Conservation (phyloP, 64 coral and sea anemone genomes). For the Montipora foliosa region DNA sequence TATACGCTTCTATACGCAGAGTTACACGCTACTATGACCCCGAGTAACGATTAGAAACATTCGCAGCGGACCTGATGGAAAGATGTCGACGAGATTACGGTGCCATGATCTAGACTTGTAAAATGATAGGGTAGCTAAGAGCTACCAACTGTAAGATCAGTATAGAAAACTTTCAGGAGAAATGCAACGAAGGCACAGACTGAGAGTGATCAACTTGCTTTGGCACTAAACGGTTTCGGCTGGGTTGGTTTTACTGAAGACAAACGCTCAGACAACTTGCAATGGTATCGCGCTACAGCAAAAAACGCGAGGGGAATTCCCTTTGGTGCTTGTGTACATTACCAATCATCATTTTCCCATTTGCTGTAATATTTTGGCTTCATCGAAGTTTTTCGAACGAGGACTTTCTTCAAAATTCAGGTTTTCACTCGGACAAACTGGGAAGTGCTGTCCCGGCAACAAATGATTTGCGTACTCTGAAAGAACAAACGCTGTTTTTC, state of each 20-base stretch:
- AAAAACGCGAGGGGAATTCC: constrained; percentile 5
- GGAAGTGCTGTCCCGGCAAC: too few species aligned
- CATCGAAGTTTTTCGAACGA: constrained; percentile 38
- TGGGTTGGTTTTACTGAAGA: neutral
- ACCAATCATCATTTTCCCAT: constrained; percentile 8
- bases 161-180: neutral
- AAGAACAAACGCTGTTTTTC: constrained; percentile 46
- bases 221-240: neutral
- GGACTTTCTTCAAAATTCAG: constrained; percentile 24
- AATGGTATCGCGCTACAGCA: constrained; percentile 28
- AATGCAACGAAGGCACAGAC: neutral
- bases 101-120: neutral
- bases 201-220: neutral
- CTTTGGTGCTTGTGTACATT: constrained; percentile 22
- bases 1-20: neutral
- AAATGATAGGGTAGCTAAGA: neutral
- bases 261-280: neutral
- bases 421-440: neutral
- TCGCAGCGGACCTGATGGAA: neutral
- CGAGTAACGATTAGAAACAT: neutral
- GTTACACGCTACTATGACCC: constrained; percentile 3
- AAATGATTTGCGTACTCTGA: neutral
- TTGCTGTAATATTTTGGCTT: constrained; percentile 24
- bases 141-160: neutral
- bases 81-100: neutral